These are phyloP conservation scores for Palythoa grandis DNA, from an alignment of 92 coral and sea anemone species.

Conservation along the genomic window DNA sequence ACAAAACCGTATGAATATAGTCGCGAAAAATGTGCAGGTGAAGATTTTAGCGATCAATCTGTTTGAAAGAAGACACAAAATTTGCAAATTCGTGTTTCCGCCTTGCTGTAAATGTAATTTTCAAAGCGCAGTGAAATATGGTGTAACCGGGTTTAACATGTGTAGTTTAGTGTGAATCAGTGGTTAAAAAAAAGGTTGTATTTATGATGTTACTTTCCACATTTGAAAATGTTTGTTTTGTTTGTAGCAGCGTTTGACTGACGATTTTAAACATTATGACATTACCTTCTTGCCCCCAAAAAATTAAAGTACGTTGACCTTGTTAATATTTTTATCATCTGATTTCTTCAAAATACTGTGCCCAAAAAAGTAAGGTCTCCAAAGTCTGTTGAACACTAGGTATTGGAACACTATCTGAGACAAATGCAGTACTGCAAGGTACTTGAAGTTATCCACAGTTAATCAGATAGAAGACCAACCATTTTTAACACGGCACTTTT, in stretches of 20 bases:
- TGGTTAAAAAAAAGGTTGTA: neutral
- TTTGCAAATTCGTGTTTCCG: neutral
- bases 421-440: neutral
- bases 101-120: neutral
- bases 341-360: neutral
- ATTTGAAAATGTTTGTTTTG: constrained; percentile 3
- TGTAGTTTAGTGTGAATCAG: neutral
- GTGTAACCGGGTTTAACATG: neutral
- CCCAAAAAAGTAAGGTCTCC: too few species aligned
- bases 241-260: constrained; percentile 8
- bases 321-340: neutral
- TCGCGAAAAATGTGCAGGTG: neutral
- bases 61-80: neutral
- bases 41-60: neutral
- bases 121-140: neutral
- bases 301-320: neutral
- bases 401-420: neutral
- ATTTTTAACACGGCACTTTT: neutral
- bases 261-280: constrained; percentile 23
- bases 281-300: neutral
- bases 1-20: neutral
- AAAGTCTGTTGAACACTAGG: neutral
- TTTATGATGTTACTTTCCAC: neutral
- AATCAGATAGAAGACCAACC: neutral
- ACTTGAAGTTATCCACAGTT: constrained; percentile 2